Conservation (phyloP, 2,113 vertebrate species). For the Procavia capensis region DNA sequence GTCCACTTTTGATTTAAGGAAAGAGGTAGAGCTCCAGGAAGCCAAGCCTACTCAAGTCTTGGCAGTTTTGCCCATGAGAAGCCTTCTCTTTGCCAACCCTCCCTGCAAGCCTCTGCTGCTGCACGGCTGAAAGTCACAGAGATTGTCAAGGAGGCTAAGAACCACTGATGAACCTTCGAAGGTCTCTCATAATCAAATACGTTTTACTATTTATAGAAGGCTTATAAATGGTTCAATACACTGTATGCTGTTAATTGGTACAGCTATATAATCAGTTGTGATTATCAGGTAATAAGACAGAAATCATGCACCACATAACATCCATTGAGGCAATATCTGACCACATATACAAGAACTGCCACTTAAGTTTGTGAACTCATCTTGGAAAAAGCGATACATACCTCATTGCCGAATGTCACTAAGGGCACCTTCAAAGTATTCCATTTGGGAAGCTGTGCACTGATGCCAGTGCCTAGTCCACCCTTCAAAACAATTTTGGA, state of each 20-base stretch:
- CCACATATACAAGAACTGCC: too few relatives aligned
- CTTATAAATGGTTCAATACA: neutral
- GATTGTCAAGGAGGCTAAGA: neutral
- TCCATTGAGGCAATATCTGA: too few relatives aligned
- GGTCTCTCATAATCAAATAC: neutral
- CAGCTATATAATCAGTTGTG: conserved; percentile 25
- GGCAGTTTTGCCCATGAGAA: neutral
- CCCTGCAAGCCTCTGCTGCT: neutral
- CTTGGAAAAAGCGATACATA: too few relatives aligned
- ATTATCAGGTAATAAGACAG: conserved; percentile 5
- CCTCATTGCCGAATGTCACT: too few relatives aligned
- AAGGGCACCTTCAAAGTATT: too few relatives aligned
- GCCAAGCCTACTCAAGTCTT: neutral
- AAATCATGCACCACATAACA: too few relatives aligned
- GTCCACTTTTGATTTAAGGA: neutral
- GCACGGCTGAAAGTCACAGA: neutral
- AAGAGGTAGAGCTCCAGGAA: neutral
- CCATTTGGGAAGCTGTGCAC: too few relatives aligned
- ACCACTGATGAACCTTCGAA: neutral
- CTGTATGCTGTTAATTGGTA: neutral
- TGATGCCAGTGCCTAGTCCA: too few relatives aligned
- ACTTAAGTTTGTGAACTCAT: too few relatives aligned
- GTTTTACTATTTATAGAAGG: conserved; percentile 30
- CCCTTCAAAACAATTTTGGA: too few relatives aligned
- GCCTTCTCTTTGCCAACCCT: neutral